Evolutionary conservation across 2,113 vertebrate genomes (phyloP).

Genomic region (Zeus faber): DNA sequence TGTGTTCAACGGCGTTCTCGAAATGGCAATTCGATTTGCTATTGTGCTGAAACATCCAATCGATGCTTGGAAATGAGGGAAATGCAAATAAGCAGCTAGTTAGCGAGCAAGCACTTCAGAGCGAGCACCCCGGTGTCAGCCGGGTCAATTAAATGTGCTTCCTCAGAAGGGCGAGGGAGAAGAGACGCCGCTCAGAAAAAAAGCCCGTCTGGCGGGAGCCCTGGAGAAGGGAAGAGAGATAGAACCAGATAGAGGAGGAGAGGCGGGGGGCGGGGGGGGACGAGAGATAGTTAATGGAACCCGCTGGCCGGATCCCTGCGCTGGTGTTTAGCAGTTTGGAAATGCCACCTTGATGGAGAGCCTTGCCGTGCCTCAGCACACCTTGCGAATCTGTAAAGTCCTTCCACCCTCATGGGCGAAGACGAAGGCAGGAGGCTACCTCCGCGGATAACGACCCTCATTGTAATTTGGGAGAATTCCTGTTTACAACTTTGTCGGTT

Average conservation of each 20-base stretch:
- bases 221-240: constrained; percentile 25
- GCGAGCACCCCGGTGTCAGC: constrained; percentile 33
- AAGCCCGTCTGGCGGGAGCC: constrained; percentile 28
- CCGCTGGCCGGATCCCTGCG: constrained; percentile 25
- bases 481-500: no score
- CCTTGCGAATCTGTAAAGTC: no score
- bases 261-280: constrained; percentile 10
- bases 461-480: no score
- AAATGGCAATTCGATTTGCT: constrained; percentile 58
- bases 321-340: constrained; percentile 37
- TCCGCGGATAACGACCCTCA: no score
- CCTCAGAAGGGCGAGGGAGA: constrained; percentile 13
- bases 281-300: constrained; percentile 26
- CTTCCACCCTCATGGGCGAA: no score
- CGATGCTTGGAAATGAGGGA: constrained; percentile 63
- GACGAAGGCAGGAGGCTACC: no score
- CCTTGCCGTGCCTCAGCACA: constrained; percentile 27
- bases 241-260: no score
- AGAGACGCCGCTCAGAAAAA: constrained; percentile 10
- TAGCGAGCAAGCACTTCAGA: constrained; percentile 60
- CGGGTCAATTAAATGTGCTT: constrained; percentile 51
- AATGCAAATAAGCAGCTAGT: constrained; percentile 70
- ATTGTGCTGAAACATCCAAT: constrained; percentile 64
- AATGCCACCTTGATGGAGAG: constrained; percentile 50
- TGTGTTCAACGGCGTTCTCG: constrained; percentile 37